These are phyloP conservation scores for Hoplias malabaricus DNA, from an alignment of 2,113 vertebrate genomes.

Conservation along the genomic window DNA sequence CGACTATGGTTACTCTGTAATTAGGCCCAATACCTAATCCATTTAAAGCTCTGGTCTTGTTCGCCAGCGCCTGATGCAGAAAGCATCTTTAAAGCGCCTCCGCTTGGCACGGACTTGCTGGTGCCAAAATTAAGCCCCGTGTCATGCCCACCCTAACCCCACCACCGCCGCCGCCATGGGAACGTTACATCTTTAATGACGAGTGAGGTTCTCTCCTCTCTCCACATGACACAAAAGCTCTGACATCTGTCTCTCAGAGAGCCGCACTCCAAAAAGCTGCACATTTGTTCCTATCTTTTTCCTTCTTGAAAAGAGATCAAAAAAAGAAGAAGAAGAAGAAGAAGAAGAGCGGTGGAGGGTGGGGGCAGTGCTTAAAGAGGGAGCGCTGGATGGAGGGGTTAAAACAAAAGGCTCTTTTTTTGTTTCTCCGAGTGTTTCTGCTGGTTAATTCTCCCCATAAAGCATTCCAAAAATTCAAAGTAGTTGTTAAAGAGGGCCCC, in stretches of 20 bases:
- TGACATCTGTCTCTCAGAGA: constrained; percentile 76
- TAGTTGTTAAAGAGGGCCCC: constrained; percentile 59
- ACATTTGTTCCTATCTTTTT: constrained; percentile 69
- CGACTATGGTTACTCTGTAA: too few relatives aligned
- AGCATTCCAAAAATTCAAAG: constrained; percentile 61
- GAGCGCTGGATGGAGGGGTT: constrained; percentile 50
- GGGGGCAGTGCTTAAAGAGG: constrained; percentile 51
- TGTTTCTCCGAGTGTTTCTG: constrained; percentile 49
- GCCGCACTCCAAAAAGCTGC: constrained; percentile 67
- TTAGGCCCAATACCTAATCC: not conserved
- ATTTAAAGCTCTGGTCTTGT: constrained; percentile 26
- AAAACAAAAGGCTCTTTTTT: constrained; percentile 71
- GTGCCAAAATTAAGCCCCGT: constrained; percentile 74
- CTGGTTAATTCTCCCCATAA: constrained; percentile 55
- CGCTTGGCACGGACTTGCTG: constrained; percentile 69
- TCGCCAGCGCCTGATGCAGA: constrained; percentile 73
- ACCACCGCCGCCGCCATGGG: constrained; percentile 67
- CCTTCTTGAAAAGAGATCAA: constrained; percentile 72
- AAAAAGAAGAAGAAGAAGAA: constrained; percentile 65
- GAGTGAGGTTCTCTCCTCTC: constrained; percentile 63
- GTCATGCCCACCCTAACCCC: constrained; percentile 66
- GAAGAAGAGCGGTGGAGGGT: constrained; percentile 58
- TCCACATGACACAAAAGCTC: constrained; percentile 72
- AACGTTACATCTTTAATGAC: constrained; percentile 80
- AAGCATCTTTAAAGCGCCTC: constrained; percentile 68